These are phyloP conservation scores for Plutomurus gul DNA, from an alignment of 1,140 invertebrate species.

Conservation along the genomic window DNA sequence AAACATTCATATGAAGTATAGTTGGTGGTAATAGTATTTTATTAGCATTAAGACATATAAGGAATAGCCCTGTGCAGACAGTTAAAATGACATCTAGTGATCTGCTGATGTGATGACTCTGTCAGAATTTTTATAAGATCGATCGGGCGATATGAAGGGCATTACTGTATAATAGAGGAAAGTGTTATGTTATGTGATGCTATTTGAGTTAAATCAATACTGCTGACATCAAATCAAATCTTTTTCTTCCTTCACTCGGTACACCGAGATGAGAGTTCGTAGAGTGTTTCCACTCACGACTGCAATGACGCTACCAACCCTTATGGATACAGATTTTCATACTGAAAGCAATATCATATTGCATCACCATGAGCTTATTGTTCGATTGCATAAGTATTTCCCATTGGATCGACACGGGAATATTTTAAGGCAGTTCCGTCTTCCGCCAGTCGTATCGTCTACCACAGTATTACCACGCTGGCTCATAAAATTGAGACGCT, in stretches of 20 bases:
- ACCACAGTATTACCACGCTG: neutral
- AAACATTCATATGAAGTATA: too few relatives aligned
- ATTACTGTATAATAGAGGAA: neutral
- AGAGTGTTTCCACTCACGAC: neutral
- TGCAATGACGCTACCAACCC: too few relatives aligned
- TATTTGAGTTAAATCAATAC: conserved; percentile 4
- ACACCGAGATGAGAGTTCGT: neutral
- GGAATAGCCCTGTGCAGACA: neutral
- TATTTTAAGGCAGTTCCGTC: too few relatives aligned
- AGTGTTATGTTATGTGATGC: neutral
- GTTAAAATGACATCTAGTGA: neutral
- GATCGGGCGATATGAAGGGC: neutral
- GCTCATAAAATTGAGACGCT: conserved; percentile 15
- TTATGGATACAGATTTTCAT: too few relatives aligned
- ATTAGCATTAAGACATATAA: too few relatives aligned
- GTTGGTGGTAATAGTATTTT: too few relatives aligned
- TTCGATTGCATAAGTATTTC: too few relatives aligned
- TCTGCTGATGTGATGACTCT: neutral
- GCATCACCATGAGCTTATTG: too few relatives aligned
- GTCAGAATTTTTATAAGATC: conserved; percentile 1
- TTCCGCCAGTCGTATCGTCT: neutral
- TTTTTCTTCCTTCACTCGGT: neutral
- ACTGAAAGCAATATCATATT: too few relatives aligned
- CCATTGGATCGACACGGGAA: neutral
- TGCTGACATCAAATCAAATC: neutral